Conservation (phyloP, 30 jellyfish, hydroid and myxozoan species). For the Turritopsis dohrnii region DNA sequence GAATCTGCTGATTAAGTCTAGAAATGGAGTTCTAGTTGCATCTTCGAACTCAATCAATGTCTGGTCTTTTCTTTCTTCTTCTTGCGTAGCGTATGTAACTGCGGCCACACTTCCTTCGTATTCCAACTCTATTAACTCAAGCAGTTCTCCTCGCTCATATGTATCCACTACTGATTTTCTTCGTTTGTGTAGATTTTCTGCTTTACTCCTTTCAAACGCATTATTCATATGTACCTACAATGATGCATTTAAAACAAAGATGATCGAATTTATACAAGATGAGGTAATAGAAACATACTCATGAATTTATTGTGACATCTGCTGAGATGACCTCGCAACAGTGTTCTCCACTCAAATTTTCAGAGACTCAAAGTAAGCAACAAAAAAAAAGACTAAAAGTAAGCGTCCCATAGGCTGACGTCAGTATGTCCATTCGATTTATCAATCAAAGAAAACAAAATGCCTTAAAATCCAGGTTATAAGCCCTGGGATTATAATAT, state of each 20-base stretch:
- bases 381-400: too few relatives aligned
- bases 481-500: too few relatives aligned
- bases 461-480: too few relatives aligned
- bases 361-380: too few relatives aligned
- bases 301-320: too few relatives aligned
- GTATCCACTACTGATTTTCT: background rate
- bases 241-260: background rate
- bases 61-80: slow-evolving; percentile 1
- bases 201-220: background rate
- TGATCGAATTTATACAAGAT: too few relatives aligned
- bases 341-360: too few relatives aligned
- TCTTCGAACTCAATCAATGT: background rate
- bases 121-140: background rate
- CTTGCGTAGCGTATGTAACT: background rate
- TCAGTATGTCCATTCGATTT: too few relatives aligned
- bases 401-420: too few relatives aligned
- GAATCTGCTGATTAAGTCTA: slow-evolving; percentile 18
- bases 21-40: background rate
- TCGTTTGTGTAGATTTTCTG: background rate
- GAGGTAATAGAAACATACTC: too few relatives aligned
- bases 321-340: too few relatives aligned
- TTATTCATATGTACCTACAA: background rate
- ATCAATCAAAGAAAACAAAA: too few relatives aligned
- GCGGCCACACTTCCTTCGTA: background rate
- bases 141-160: background rate